Percentiles rank a stretch among this genome's conserved stretches.
Evolutionary conservation across 2,113 vertebrate genomes (phyloP).

Genomic region (Prolemur simus): DNA sequence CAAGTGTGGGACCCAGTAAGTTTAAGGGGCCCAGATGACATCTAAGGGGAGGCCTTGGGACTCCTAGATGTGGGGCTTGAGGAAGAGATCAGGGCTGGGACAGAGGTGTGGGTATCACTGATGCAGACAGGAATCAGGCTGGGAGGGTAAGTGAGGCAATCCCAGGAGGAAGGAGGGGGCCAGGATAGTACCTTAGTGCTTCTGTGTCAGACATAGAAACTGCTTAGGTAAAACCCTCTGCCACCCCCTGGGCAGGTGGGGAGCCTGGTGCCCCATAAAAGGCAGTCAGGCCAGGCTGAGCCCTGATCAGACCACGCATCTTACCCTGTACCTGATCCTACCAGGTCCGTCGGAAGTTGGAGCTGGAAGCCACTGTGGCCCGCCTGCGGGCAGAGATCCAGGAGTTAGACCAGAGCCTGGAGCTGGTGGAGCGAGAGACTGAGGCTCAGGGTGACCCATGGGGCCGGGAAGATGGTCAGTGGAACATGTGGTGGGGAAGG

Average conservation of each 20-base stretch:
- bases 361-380: slow-evolving; percentile 83
- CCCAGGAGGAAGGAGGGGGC: neutral
- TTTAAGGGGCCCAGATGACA: neutral
- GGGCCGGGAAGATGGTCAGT: neutral
- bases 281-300: neutral
- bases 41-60: neutral
- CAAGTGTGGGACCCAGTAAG: neutral
- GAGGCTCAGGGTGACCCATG: slow-evolving; percentile 83
- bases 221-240: neutral
- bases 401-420: slow-evolving; percentile 87
- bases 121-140: neutral
- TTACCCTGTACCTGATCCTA: neutral
- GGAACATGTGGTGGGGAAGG: neutral
- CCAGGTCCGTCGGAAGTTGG: slow-evolving; percentile 75
- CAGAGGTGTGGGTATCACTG: neutral
- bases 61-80: neutral
- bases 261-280: neutral
- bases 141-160: neutral
- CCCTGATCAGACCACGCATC: neutral
- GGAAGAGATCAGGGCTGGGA: neutral
- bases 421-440: slow-evolving; percentile 85
- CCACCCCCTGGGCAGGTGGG: neutral
- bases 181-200: neutral
- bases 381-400: slow-evolving; percentile 85
- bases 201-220: neutral